Evolutionary conservation across 2,888 invertebrate genomes (phyloP).

Genomic region (Lasioglossum lativentre): DNA sequence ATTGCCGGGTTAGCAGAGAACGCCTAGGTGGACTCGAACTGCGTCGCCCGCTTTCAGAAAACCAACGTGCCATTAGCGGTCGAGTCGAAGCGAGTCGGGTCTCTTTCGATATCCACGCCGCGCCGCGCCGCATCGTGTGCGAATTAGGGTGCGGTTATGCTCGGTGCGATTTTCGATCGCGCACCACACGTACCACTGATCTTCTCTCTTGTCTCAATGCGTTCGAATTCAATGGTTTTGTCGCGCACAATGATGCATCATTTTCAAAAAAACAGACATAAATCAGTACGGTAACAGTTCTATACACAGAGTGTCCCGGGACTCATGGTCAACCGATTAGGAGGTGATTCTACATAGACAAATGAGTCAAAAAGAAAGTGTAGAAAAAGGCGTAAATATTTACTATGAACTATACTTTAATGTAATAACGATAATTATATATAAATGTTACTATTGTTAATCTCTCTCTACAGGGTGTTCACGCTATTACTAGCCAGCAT

Average conservation of each 20-base stretch:
- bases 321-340: too few relatives aligned
- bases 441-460: too few relatives aligned
- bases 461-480: too few relatives aligned
- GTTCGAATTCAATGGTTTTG: not conserved
- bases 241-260: not conserved
- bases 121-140: conserved; percentile 59
- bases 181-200: not conserved
- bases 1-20: conserved; percentile 75
- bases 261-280: not conserved
- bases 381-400: too few relatives aligned
- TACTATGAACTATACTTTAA: too few relatives aligned
- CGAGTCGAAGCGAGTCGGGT: conserved; percentile 22
- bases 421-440: too few relatives aligned
- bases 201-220: not conserved
- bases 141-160: conserved; percentile 39
- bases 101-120: conserved; percentile 41
- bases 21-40: conserved; percentile 33
- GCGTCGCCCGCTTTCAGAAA: conserved; percentile 66
- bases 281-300: too few relatives aligned
- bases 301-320: too few relatives aligned
- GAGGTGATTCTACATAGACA: too few relatives aligned
- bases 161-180: not conserved
- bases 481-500: too few relatives aligned
- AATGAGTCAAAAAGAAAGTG: too few relatives aligned
- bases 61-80: conserved; percentile 74